Conservation (phyloP, 2,888 invertebrate genomes). For the Ametastegia equiseti region DNA sequence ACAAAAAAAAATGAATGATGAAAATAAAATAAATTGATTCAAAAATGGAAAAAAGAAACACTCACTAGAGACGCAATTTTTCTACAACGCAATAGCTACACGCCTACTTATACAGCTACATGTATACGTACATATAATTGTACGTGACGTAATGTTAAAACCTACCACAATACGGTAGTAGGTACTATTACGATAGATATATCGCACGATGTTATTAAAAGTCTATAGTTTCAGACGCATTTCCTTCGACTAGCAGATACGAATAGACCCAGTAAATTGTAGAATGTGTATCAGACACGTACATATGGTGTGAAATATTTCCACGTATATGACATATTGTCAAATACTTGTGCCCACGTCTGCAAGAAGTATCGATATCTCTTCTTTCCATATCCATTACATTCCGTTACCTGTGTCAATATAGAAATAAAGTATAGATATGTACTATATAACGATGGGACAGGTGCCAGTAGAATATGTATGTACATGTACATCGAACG, state of each 20-base stretch:
- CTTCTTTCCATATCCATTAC: too few relatives aligned
- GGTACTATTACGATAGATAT: background rate
- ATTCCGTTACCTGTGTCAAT: too few relatives aligned
- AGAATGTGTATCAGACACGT: too few relatives aligned
- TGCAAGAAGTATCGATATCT: too few relatives aligned
- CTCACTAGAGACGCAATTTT: background rate
- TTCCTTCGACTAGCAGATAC: background rate
- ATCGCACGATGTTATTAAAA: background rate
- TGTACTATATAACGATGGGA: too few relatives aligned
- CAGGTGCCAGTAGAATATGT: too few relatives aligned
- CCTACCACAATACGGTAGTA: background rate
- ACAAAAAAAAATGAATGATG: background rate
- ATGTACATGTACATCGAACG: too few relatives aligned
- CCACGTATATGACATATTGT: too few relatives aligned
- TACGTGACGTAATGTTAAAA: background rate
- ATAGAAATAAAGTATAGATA: too few relatives aligned
- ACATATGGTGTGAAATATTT: too few relatives aligned
- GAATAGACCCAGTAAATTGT: background rate
- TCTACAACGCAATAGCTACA: constrained; percentile 1
- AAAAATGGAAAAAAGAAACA: too few relatives aligned
- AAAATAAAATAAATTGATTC: background rate
- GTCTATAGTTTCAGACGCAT: background rate
- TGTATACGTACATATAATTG: background rate
- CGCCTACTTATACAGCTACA: background rate
- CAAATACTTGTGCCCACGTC: too few relatives aligned